Evolutionary conservation across 1,140 invertebrate genomes (phyloP).

Genomic region (Polypedilum vanderplanki): DNA sequence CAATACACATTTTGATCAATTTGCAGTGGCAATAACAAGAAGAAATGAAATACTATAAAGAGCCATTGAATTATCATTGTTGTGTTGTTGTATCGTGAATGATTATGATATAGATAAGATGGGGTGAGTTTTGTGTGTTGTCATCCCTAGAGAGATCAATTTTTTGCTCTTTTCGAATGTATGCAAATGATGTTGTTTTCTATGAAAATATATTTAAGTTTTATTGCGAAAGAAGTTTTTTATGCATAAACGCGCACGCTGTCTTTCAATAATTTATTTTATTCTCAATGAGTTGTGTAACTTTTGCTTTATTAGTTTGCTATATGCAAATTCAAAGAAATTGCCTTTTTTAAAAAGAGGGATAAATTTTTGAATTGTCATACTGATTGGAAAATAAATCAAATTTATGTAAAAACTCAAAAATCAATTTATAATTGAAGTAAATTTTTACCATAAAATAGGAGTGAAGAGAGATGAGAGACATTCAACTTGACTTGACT

Average conservation of each 20-base stretch:
- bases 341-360: not conserved
- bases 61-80: conserved; percentile 18
- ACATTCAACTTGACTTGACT: too few relatives aligned
- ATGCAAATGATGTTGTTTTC: conserved; percentile 28
- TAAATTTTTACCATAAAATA: too few relatives aligned
- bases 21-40: conserved; percentile 9
- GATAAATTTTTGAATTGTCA: not conserved
- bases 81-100: not conserved
- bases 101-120: not conserved
- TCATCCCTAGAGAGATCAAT: conserved; percentile 16
- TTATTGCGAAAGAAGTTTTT: conserved; percentile 5
- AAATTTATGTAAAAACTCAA: not conserved
- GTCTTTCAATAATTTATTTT: conserved; percentile 22
- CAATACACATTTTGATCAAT: conserved; percentile 28
- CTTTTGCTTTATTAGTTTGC: conserved; percentile 21
- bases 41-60: not conserved
- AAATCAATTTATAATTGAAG: too few relatives aligned
- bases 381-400: conserved; percentile 24
- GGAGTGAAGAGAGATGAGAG: too few relatives aligned
- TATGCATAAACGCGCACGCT: not conserved
- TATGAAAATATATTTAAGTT: conserved; percentile 2
- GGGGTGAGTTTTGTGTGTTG: not conserved
- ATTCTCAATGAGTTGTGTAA: conserved; percentile 20
- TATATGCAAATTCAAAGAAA: not conserved
- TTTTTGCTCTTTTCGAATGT: not conserved